Evolutionary conservation across 92 coral and sea anemone species (phyloP).

Genomic region (Virgularia gustaviana): DNA sequence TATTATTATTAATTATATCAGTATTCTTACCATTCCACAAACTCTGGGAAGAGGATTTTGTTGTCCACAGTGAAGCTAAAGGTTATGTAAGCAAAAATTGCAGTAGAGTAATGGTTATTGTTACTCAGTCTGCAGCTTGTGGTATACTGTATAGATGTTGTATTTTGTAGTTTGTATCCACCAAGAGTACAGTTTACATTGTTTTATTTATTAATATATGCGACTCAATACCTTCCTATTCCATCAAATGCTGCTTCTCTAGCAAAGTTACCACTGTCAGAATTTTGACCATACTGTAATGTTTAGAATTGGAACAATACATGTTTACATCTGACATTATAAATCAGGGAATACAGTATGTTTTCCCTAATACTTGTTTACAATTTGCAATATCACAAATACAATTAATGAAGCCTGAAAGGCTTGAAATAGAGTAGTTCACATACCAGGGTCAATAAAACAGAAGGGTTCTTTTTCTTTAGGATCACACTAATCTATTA

Average conservation of each 20-base stretch:
- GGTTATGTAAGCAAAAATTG: too few species aligned
- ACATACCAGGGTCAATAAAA: conserved; percentile 73
- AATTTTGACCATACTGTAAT: conserved; percentile 82
- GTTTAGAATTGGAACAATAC: too few species aligned
- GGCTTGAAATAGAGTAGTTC: neutral
- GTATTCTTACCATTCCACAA: conserved; percentile 90
- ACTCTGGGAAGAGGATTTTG: conserved; percentile 72
- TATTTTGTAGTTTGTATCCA: too few species aligned
- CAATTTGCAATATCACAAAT: too few species aligned
- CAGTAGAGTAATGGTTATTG: too few species aligned
- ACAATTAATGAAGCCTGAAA: too few species aligned
- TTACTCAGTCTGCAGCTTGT: too few species aligned
- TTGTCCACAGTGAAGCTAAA: conserved; percentile 77
- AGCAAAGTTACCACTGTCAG: conserved; percentile 80
- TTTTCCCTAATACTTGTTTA: too few species aligned
- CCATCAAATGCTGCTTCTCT: conserved; percentile 99
- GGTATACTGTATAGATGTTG: too few species aligned
- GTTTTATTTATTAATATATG: neutral
- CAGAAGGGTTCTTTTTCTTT: conserved; percentile 74
- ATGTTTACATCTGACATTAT: too few species aligned
- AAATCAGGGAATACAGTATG: too few species aligned
- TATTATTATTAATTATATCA: neutral
- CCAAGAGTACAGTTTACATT: too few species aligned
- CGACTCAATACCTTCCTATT: conserved; percentile 67
- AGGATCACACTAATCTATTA: conserved; percentile 84